These are phyloP conservation scores for Ornithoptera priamus DNA, from an alignment of 2,888 invertebrate species.

Conservation along the genomic window DNA sequence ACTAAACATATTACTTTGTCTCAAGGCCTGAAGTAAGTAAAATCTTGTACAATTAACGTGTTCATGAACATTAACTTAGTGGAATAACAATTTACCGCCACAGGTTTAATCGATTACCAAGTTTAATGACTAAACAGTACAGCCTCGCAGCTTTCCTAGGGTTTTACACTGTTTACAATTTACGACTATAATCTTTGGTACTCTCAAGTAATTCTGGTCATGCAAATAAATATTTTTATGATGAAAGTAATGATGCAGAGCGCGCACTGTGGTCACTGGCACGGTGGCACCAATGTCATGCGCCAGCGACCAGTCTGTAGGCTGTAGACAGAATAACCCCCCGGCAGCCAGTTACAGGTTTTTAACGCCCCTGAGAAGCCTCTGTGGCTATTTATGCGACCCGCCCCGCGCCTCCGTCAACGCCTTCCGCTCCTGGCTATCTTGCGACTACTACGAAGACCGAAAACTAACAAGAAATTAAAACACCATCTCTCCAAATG, in stretches of 20 bases:
- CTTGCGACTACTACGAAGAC: conserved; percentile 22
- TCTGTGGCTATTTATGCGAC: conserved; percentile 58
- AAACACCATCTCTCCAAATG: neutral
- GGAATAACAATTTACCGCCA: conserved; percentile 56
- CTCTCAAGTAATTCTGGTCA: conserved; percentile 11
- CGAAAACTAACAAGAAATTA: neutral
- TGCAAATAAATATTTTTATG: conserved; percentile 8
- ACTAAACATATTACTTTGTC: conserved; percentile 21
- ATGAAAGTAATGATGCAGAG: conserved; percentile 41
- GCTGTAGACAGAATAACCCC: conserved; percentile 71
- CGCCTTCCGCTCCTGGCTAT: conserved; percentile 36
- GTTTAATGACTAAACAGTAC: conserved; percentile 46
- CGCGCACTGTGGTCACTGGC: conserved; percentile 45
- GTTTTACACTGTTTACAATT: conserved; percentile 38
- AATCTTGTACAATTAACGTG: conserved; percentile 7
- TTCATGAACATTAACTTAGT: conserved; percentile 35
- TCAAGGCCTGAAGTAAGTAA: conserved; percentile 24
- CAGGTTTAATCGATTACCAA: conserved; percentile 61
- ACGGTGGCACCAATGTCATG: conserved; percentile 45
- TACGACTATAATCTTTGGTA: conserved; percentile 42
- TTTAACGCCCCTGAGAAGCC: conserved; percentile 71
- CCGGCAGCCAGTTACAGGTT: conserved; percentile 79
- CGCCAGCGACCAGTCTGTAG: conserved; percentile 68
- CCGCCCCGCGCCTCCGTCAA: conserved; percentile 56
- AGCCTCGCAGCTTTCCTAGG: conserved; percentile 43